Conservation (phyloP, 2,888 invertebrate species). For the Thymelicus acteon region DNA sequence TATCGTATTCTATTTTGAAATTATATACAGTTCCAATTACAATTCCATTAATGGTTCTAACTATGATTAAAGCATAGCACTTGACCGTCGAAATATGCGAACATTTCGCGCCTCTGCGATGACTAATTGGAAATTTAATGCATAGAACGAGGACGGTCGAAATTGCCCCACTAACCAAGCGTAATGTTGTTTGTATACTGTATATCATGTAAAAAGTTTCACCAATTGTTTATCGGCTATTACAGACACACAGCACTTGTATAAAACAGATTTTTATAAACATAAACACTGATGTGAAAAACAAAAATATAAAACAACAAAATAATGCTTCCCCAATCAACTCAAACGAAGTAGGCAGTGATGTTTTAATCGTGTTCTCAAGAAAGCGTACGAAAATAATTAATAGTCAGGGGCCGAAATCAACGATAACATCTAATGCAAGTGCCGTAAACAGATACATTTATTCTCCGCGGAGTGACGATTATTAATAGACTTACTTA, state of each 20-base stretch:
- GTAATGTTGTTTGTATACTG: background rate
- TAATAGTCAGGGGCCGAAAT: conserved; percentile 13
- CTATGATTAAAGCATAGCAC: conserved; percentile 20
- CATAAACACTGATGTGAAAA: too few species aligned
- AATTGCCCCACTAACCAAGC: background rate
- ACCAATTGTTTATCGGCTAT: too few species aligned
- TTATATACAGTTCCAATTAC: conserved; percentile 30
- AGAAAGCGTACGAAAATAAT: conserved; percentile 23
- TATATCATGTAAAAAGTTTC: too few species aligned
- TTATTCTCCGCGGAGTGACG: conserved; percentile 18
- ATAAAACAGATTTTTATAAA: too few species aligned
- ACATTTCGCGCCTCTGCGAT: conserved; percentile 18
- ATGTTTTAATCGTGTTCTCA: conserved; percentile 1
- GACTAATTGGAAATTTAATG: conserved; percentile 19
- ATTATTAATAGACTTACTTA: conserved; percentile 24
- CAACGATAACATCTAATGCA: conserved; percentile 32
- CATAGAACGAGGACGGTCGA: conserved; percentile 3
- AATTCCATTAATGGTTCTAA: conserved; percentile 31
- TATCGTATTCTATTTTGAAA: background rate
- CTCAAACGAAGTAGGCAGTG: background rate
- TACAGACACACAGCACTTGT: too few species aligned
- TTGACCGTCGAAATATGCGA: conserved; percentile 29
- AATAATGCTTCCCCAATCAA: background rate
- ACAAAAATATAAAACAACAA: background rate
- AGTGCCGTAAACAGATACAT: conserved; percentile 28